phyloP scores from a whole-genome alignment of 2,113 vertebrate genomes.

The Oplegnathus fasciatus region DNA sequence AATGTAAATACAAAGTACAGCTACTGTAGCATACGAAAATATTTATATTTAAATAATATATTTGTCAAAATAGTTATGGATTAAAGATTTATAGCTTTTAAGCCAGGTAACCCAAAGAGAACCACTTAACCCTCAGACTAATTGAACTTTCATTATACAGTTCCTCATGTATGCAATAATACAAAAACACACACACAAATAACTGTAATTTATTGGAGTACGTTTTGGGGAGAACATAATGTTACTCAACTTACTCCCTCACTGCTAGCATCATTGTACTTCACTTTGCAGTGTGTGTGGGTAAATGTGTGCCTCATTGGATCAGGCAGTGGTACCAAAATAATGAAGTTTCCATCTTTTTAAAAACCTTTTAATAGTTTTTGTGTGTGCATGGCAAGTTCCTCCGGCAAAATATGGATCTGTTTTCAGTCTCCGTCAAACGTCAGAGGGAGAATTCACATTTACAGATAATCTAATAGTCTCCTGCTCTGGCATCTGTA shows the following conservation, averaged over 20 bases:
- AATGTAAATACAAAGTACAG: not conserved
- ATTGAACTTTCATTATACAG: not conserved
- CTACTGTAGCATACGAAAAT: not conserved
- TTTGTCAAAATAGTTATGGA: not conserved
- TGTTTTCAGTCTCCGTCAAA: constrained; percentile 67
- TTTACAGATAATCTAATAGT: constrained; percentile 75
- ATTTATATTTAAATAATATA: not conserved
- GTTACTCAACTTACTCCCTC: not conserved
- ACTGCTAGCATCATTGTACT: not conserved
- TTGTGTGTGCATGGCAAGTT: constrained; percentile 25
- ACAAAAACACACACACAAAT: not conserved
- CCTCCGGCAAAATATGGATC: constrained; percentile 73
- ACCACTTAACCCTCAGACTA: not conserved
- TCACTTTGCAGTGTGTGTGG: not conserved
- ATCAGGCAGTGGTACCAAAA: constrained; percentile 44
- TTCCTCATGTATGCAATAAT: not conserved
- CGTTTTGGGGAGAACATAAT: constrained; percentile 1
- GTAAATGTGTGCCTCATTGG: constrained; percentile 9
- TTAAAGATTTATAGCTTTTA: not conserved
- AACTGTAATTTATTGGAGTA: not conserved
- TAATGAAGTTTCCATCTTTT: constrained; percentile 69
- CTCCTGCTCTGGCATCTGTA: constrained; percentile 59
- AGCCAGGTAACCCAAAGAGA: not conserved
- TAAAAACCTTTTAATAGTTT: constrained; percentile 57
- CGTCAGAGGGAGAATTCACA: constrained; percentile 60